These are phyloP conservation scores for Manis crassicaudata DNA, from an alignment of 2,797 vertebrate genomes.

Conservation along the genomic window DNA sequence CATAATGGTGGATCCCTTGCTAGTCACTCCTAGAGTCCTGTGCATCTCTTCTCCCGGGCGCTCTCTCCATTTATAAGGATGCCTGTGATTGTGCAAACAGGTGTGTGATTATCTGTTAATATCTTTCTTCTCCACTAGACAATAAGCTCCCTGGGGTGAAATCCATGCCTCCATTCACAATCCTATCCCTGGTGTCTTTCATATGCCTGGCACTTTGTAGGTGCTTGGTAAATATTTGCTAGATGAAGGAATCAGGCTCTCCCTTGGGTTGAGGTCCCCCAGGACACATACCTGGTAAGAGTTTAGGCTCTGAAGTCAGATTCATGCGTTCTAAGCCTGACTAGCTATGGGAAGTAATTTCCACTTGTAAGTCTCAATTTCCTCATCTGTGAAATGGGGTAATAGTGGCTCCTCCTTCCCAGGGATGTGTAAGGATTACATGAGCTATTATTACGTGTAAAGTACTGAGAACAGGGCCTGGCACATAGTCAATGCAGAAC, in stretches of 20 bases:
- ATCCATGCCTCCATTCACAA: not conserved
- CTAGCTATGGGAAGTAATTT: not conserved
- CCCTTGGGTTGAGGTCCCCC: not conserved
- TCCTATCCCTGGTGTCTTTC: not conserved
- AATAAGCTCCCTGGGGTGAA: not conserved
- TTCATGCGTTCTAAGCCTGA: not conserved
- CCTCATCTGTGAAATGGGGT: not conserved
- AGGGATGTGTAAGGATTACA: not conserved
- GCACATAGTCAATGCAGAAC: accelerated
- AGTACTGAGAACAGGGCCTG: not conserved
- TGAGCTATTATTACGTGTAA: not conserved
- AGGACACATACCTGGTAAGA: not conserved
- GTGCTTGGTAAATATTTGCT: not conserved
- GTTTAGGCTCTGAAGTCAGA: not conserved
- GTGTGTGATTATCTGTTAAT: too few relatives aligned
- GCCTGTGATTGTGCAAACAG: accelerated
- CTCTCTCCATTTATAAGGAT: not conserved
- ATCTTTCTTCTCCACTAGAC: not conserved
- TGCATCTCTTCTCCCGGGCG: not conserved
- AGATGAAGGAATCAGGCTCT: not conserved
- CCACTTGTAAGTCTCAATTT: not conserved
- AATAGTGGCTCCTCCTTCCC: too few relatives aligned
- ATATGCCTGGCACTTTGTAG: not conserved
- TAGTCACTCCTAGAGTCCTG: too few relatives aligned
- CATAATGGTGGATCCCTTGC: not conserved